phyloP scores from a whole-genome alignment of 2,797 vertebrate species.

The Spinibarbus caldwelli region DNA sequence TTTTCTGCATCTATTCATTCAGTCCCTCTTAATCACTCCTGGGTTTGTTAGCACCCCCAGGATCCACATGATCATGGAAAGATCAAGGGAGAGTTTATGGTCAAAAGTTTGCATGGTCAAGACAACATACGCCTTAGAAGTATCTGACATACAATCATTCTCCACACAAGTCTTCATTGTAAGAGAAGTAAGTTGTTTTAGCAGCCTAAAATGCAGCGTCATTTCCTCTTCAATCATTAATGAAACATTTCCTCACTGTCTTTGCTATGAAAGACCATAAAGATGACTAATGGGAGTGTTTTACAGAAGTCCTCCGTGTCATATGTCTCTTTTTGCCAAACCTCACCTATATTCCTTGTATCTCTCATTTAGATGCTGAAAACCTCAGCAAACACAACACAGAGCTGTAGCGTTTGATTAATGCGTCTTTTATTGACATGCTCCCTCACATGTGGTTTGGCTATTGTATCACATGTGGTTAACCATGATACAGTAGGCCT shows the following conservation, averaged over 20 bases:
- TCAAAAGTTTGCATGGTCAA: constrained; percentile 21
- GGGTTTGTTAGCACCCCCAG: constrained; percentile 58
- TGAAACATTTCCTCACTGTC: constrained; percentile 38
- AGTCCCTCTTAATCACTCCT: constrained; percentile 56
- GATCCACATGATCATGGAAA: constrained; percentile 43
- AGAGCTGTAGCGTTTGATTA: constrained; percentile 69
- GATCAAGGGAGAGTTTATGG: constrained; percentile 38
- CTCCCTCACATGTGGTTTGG: constrained; percentile 76
- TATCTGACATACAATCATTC: neutral
- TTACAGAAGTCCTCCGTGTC: constrained; percentile 16
- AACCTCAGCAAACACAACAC: constrained; percentile 73
- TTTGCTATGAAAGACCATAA: constrained; percentile 39
- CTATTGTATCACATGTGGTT: constrained; percentile 77
- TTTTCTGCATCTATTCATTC: constrained; percentile 63
- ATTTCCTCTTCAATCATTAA: constrained; percentile 14
- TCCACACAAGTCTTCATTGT: neutral
- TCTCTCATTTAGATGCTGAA: constrained; percentile 61
- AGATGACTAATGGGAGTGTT: constrained; percentile 42
- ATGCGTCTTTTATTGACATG: constrained; percentile 73
- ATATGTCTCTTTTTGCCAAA: constrained; percentile 55
- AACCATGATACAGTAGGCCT: constrained; percentile 70
- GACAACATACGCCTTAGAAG: neutral
- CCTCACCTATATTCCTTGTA: constrained; percentile 61
- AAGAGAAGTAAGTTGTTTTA: neutral
- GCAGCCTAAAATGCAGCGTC: neutral